Base-by-base conservation (phyloP, 2,888 invertebrate genomes). In the Eupithecia exiguata region DNA sequence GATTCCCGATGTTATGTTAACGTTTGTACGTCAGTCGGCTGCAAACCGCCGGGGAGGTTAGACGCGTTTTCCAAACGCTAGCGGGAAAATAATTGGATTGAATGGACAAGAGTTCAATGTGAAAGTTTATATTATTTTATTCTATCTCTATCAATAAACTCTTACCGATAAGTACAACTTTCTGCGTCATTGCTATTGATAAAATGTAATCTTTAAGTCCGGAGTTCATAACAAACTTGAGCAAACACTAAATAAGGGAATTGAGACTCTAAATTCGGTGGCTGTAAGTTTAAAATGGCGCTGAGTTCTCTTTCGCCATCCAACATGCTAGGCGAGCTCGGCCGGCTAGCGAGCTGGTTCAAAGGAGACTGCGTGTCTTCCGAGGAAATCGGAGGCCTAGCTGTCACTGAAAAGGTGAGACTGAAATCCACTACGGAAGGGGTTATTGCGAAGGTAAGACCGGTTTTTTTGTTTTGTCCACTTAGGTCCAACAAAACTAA, bases 391-490 rank as follows among this genome's bases (percentile, higher is more conserved):
- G 90, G 88, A 16, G 93, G 94, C 12, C 81, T 94, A 1, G 88
- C 93, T 21, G 94, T 93, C 53, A 91, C 92, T 21, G 94, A 93
- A 81, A 94, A 94, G 93, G 94, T 93, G 82, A 88, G 88, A 73
- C 62, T 74, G 58, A 75, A 68, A 72, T 75, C 75, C 63, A 43
- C 72, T 66, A 71, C 74, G 61, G 71, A 74, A 74, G 69, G 65
- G 40, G 71, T 74, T 61, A 6, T 74, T 21, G 25, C 71, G 3
- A 70, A 72, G 69, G 66, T 74, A 38, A 71, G 69, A 38, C 30
- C 40, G 68, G 21, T 12, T 25, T 25, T 14, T 53, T 14, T 21
- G 6, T 53, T 12, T 25, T 58, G 0, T 30, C 30, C 1, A 5
- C 16, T 43, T 1, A 40, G 40, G 40, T 40, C 40, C 36, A 36